These are phyloP conservation scores for Chloroceryle inda DNA, from an alignment of 2,797 vertebrate species.

Conservation along the genomic window DNA sequence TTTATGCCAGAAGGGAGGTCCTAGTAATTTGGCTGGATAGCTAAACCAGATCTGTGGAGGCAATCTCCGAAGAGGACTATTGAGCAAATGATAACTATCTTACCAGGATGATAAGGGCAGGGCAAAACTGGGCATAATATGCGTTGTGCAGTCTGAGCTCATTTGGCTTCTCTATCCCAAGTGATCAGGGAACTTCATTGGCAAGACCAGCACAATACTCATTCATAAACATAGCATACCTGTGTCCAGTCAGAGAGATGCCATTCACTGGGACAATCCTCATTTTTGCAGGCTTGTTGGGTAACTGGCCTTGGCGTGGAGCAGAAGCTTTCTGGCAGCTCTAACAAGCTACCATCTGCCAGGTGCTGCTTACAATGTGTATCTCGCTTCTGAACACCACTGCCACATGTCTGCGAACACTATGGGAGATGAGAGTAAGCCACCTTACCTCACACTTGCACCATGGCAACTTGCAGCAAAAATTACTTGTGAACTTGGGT, in stretches of 20 bases:
- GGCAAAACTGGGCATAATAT: background rate
- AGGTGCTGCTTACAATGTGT: constrained; percentile 90
- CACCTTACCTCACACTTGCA: background rate
- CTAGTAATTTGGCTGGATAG: background rate
- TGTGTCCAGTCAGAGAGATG: constrained; percentile 90
- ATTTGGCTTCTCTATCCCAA: background rate
- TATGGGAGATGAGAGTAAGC: constrained; percentile 49
- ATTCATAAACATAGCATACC: constrained; percentile 75
- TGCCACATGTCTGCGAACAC: constrained; percentile 92
- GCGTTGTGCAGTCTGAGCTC: background rate
- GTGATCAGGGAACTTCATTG: background rate
- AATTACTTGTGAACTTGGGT: background rate
- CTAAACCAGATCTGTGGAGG: background rate
- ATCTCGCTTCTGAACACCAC: constrained; percentile 86
- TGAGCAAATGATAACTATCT: background rate
- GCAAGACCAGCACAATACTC: background rate
- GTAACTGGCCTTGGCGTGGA: constrained; percentile 75
- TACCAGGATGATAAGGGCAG: background rate
- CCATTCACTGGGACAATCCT: constrained; percentile 91
- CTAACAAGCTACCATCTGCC: constrained; percentile 92
- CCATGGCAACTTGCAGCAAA: background rate
- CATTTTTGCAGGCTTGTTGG: constrained; percentile 84
- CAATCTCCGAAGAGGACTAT: background rate
- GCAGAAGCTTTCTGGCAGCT: constrained; percentile 92
- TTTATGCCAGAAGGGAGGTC: background rate